phyloP scores from a whole-genome alignment of 2,888 invertebrate species.

The Pyralis farinalis region DNA sequence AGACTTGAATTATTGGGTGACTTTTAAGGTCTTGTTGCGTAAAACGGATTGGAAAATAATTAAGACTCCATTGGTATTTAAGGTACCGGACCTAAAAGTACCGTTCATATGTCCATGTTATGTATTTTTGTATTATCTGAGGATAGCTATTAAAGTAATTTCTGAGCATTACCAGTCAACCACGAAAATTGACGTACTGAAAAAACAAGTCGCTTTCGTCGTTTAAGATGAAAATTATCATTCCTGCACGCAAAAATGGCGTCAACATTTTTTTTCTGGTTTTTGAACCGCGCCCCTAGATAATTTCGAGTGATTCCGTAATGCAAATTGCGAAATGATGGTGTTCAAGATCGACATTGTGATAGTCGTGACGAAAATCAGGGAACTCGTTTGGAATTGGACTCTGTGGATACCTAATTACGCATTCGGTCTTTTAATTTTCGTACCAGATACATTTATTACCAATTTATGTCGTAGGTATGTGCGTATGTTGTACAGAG shows the following conservation, averaged over 20 bases:
- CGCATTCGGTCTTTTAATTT: neutral
- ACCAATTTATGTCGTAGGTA: too few relatives aligned
- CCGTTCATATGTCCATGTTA: constrained; percentile 16
- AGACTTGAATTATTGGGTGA: constrained; percentile 10
- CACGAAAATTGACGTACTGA: constrained; percentile 29
- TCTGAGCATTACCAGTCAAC: constrained; percentile 40
- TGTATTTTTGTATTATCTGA: constrained; percentile 39
- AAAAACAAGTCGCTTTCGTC: constrained; percentile 32
- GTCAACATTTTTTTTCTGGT: constrained; percentile 34
- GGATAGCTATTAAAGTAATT: constrained; percentile 65
- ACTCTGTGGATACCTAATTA: constrained; percentile 23
- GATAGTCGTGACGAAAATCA: constrained; percentile 42
- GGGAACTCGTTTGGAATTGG: constrained; percentile 34
- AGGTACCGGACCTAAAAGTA: constrained; percentile 16
- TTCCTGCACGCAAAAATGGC: constrained; percentile 52
- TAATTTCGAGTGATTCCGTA: constrained; percentile 51
- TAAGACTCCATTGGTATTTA: constrained; percentile 11
- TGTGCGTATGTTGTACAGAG: too few relatives aligned
- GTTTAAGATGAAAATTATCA: constrained; percentile 55
- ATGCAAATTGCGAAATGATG: constrained; percentile 61
- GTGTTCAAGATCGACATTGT: constrained; percentile 43
- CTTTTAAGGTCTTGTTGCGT: constrained; percentile 5
- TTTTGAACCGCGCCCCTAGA: constrained; percentile 38
- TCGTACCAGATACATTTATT: neutral
- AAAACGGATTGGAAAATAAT: constrained; percentile 16